Conservation (phyloP, 37 sponge, comb jelly and placozoan species). For the Aplysina aerophoba region DNA sequence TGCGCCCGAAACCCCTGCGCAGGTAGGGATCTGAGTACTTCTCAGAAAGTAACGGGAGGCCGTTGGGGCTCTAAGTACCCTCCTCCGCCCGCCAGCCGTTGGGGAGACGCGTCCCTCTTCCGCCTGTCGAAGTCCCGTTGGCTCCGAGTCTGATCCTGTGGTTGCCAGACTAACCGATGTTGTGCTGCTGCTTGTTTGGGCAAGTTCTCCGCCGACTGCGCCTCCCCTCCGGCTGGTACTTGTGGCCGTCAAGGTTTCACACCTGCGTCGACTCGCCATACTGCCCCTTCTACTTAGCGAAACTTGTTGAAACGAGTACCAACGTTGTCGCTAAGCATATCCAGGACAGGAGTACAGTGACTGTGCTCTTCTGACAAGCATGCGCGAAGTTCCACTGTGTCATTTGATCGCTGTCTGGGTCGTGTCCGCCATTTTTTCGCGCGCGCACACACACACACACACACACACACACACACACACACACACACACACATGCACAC, state of each 20-base stretch:
- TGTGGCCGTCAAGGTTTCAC: background rate
- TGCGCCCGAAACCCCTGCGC: background rate
- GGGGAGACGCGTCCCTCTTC: background rate
- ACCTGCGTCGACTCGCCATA: background rate
- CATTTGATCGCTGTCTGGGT: background rate
- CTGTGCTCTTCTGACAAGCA: conserved; percentile 1
- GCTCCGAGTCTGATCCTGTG: conserved; percentile 4
- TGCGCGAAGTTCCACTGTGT: background rate
- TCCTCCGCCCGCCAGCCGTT: conserved; percentile 1
- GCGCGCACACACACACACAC: background rate
- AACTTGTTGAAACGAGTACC: background rate
- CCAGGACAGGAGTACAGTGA: conserved; percentile 1
- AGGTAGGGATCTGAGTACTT: background rate
- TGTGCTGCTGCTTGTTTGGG: background rate
- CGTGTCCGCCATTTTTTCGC: background rate
- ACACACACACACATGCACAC: no score
- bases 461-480: no score
- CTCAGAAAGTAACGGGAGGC: background rate
- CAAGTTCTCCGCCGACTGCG: background rate
- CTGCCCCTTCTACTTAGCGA: background rate
- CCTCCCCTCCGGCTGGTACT: background rate
- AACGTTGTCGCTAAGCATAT: background rate
- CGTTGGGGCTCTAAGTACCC: background rate
- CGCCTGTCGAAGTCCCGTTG: background rate
- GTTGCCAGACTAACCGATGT: conserved; percentile 4